These are phyloP conservation scores for Squalus acanthias DNA, from an alignment of 2,797 vertebrate species.

Conservation along the genomic window DNA sequence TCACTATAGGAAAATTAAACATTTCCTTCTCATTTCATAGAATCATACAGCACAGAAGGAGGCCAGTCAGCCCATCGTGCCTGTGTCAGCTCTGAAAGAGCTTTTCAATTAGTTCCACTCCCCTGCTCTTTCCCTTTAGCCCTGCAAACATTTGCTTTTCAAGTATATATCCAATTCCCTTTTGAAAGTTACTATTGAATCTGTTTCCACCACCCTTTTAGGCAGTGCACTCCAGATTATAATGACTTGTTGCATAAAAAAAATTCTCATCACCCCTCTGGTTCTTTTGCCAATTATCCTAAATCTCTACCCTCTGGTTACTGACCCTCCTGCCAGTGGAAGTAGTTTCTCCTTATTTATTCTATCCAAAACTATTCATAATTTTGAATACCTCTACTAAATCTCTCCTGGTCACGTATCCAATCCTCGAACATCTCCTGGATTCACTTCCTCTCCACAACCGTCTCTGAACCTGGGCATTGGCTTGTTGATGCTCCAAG, in stretches of 20 bases:
- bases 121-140: neutral
- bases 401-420: neutral
- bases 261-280: neutral
- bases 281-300: neutral
- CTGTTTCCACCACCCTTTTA: neutral
- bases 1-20: neutral
- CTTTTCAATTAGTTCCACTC: neutral
- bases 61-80: neutral
- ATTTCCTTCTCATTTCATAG: neutral
- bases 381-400: neutral
- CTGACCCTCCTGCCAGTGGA: too few relatives aligned
- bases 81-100: neutral
- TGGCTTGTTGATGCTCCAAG: neutral
- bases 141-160: neutral
- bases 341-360: neutral
- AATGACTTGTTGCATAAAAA: neutral
- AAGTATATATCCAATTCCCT: neutral
- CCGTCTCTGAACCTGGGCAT: neutral
- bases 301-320: neutral
- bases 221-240: neutral
- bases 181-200: neutral
- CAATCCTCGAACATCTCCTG: neutral
- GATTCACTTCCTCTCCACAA: neutral
- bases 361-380: neutral
- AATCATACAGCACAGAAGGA: neutral